These are phyloP conservation scores for Ephialtes manifestator DNA, from an alignment of 2,888 invertebrate species.

Conservation along the genomic window DNA sequence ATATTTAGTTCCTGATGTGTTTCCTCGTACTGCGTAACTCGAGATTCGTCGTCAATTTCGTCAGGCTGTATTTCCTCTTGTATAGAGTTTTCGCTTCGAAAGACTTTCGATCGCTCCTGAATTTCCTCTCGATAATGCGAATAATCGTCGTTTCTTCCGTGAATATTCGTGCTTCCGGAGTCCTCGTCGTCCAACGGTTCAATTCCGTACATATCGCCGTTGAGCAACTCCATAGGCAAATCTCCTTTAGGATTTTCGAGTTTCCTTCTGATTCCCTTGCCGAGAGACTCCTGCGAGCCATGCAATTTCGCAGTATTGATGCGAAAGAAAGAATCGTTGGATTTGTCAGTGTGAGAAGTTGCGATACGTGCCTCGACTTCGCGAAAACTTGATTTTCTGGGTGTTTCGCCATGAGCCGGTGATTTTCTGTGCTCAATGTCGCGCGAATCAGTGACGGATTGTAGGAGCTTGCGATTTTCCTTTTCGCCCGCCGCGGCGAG, in stretches of 20 bases:
- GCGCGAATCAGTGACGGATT: conserved; percentile 69
- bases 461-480: conserved; percentile 66
- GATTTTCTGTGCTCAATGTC: conserved; percentile 76
- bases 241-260: conserved; percentile 64
- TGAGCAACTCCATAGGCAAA: conserved; percentile 48
- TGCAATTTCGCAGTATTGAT: conserved; percentile 54
- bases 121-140: conserved; percentile 46
- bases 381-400: conserved; percentile 74
- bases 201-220: conserved; percentile 56
- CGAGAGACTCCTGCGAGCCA: conserved; percentile 57
- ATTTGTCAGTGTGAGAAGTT: conserved; percentile 64
- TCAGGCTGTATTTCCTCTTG: conserved; percentile 36
- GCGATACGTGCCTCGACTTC: conserved; percentile 68
- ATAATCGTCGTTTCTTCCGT: conserved; percentile 42
- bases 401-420: conserved; percentile 75
- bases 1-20: neutral
- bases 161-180: conserved; percentile 13
- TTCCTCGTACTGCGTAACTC: neutral
- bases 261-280: conserved; percentile 64
- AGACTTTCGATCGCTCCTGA: conserved; percentile 13
- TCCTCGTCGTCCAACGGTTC: conserved; percentile 54
- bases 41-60: conserved; percentile 29
- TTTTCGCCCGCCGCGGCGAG: conserved; percentile 54
- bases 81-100: conserved; percentile 2
- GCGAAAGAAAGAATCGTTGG: conserved; percentile 60